These are phyloP conservation scores for Orthosia gothica DNA, from an alignment of 2,888 invertebrate species.

Conservation along the genomic window DNA sequence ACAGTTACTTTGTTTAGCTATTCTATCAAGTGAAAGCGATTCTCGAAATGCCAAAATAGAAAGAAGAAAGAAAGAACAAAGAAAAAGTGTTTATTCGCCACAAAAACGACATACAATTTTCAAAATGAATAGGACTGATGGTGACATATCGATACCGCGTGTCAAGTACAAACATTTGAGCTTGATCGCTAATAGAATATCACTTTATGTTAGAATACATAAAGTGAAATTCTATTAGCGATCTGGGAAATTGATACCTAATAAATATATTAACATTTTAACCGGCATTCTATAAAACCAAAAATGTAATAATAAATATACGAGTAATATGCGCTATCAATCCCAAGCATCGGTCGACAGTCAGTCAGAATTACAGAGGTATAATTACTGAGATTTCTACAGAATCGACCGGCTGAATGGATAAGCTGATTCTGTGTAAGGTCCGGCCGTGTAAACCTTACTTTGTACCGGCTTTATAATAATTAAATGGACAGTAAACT, in stretches of 20 bases:
- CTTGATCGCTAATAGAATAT: not conserved
- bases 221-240: no score
- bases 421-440: not conserved
- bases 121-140: not conserved
- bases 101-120: no score
- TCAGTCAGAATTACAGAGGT: no score
- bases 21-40: not conserved
- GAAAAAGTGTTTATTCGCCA: no score
- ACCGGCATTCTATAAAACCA: no score
- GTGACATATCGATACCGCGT: not conserved
- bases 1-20: no score
- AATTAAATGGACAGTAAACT: constrained; percentile 17
- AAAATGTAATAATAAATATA: not conserved
- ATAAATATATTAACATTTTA: not conserved
- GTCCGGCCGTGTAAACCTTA: not conserved
- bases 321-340: no score
- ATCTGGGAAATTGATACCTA: not conserved
- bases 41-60: not conserved
- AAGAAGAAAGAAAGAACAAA: no score
- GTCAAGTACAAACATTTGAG: not conserved
- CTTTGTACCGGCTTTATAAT: not conserved
- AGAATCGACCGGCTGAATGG: no score
- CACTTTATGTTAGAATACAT: no score
- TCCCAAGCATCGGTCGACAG: no score
- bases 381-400: no score